Percentiles rank a stretch among this genome's conserved stretches.
phyloP scores from a whole-genome alignment of 2,113 vertebrate species.

The Vidua macroura region DNA sequence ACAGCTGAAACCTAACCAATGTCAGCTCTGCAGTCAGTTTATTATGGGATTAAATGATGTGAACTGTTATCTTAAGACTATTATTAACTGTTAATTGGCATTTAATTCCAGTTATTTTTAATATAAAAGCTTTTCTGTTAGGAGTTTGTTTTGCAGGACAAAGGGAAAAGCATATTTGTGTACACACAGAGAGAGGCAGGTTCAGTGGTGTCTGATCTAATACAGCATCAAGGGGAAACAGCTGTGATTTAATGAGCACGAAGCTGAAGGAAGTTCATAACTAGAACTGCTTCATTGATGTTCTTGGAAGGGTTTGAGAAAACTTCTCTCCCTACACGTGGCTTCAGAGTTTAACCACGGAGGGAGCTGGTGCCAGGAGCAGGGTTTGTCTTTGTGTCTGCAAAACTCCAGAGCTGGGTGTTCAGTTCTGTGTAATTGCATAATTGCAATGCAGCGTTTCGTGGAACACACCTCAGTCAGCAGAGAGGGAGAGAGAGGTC shows the following conservation, averaged over 20 bases:
- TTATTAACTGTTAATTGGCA: slow-evolving; percentile 23
- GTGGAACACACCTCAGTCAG: background rate
- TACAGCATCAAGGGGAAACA: background rate
- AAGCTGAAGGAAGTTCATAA: background rate
- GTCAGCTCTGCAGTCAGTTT: background rate
- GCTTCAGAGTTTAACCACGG: background rate
- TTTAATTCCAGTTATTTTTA: slow-evolving; percentile 8
- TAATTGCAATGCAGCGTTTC: background rate
- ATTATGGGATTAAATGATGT: background rate
- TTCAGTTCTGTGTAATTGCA: background rate
- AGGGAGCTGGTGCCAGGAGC: background rate
- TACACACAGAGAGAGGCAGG: background rate
- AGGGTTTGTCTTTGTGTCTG: background rate
- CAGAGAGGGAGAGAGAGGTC: background rate
- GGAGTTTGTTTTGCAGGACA: slow-evolving; percentile 11
- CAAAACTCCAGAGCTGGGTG: background rate
- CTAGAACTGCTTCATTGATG: background rate
- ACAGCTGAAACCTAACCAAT: background rate
- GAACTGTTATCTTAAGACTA: background rate
- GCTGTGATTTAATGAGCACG: slow-evolving; percentile 7
- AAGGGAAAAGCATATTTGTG: background rate
- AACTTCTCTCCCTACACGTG: background rate
- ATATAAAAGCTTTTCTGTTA: background rate
- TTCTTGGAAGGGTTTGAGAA: slow-evolving; percentile 11
- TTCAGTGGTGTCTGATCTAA: slow-evolving; percentile 1